Percentiles rank a stretch among this genome's conserved stretches.
These are phyloP conservation scores for Tryphoninae sp. DNA, from an alignment of 2,888 invertebrate genomes.

Conservation along the genomic window DNA sequence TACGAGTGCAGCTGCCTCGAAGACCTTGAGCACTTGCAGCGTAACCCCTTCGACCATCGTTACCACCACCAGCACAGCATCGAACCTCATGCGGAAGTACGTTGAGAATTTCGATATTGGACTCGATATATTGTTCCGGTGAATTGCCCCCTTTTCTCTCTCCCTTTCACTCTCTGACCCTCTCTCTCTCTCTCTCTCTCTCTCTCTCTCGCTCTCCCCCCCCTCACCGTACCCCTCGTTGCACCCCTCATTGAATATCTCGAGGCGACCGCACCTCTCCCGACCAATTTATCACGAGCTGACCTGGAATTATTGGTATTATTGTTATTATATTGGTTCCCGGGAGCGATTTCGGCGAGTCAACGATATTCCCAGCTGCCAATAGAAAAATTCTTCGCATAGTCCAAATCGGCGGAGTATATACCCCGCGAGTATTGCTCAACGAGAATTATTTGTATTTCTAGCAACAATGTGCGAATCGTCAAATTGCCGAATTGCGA, in stretches of 20 bases:
- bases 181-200: background rate
- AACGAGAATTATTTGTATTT: constrained; percentile 46
- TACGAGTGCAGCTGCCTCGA: constrained; percentile 43
- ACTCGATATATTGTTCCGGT: constrained; percentile 56
- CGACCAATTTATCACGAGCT: constrained; percentile 50
- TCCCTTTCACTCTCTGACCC: background rate
- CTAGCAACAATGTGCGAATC: constrained; percentile 77
- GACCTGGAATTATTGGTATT: constrained; percentile 45
- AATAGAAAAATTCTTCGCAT: constrained; percentile 31
- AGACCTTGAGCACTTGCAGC: constrained; percentile 47
- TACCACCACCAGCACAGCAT: constrained; percentile 65
- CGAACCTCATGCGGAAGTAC: constrained; percentile 73
- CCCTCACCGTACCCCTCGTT: background rate
- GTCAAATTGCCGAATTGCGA: constrained; percentile 76
- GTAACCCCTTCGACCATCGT: constrained; percentile 54
- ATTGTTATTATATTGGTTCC: constrained; percentile 38
- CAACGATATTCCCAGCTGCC: constrained; percentile 8
- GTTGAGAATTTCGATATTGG: constrained; percentile 62
- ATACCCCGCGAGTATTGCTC: background rate
- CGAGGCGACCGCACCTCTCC: constrained; percentile 32
- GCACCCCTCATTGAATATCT: constrained; percentile 39
- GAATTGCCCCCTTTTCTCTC: constrained; percentile 24
- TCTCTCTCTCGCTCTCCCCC: background rate
- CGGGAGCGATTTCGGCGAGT: constrained; percentile 47
- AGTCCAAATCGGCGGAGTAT: constrained; percentile 11